Base-by-base conservation (phyloP, 2,888 invertebrate species). In the Heteromyza rotundicornis region DNA sequence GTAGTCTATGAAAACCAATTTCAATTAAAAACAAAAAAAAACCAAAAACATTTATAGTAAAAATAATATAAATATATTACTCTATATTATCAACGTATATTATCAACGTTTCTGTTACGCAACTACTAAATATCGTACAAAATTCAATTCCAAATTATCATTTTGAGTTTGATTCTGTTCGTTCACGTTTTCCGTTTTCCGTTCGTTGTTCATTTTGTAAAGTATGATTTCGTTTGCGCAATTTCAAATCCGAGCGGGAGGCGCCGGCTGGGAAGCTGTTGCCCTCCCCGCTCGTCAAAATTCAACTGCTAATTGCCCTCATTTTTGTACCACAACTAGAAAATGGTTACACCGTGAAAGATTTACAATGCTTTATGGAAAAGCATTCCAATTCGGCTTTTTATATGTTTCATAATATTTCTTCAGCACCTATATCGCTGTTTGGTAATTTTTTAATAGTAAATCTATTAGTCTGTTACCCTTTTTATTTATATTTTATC, bases 1-100 rank as follows among this genome's bases (percentile, higher is more conserved):
- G 96, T 96, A 93, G 89, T 86, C 79, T 80, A 78, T 77, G 70
- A 71, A 5, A 44, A 55, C 14, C 17, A 49, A 57, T 44, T 14
- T 36, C 32, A 16, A 40, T 23, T 17, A 55, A 53, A 40, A 49
- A 22, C 2, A 47, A 59, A 47, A 35, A 54, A 35, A 35, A 16
- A 32, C n/a, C 32, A 19, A 5, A 1, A 54, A 27, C 5, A 35
- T 16, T 8, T 17, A 54, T 40, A 19, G 40, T 40, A 55, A 40
- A 22, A n/a, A 22, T 14, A 36, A 14, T 55, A 54, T 19, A 54
- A 32, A 54, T 36, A 23, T 40, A 19, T 19, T 36, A 32, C 27
- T 17, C 8, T 35, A 53, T 40, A 40, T 40, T 40, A 40, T n/a
- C 40, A 7, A 40, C 14, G 40, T n/a, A 40, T 40, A 40, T 27